Conservation (phyloP, 2,888 invertebrate species). For the Andrena flavipes region DNA sequence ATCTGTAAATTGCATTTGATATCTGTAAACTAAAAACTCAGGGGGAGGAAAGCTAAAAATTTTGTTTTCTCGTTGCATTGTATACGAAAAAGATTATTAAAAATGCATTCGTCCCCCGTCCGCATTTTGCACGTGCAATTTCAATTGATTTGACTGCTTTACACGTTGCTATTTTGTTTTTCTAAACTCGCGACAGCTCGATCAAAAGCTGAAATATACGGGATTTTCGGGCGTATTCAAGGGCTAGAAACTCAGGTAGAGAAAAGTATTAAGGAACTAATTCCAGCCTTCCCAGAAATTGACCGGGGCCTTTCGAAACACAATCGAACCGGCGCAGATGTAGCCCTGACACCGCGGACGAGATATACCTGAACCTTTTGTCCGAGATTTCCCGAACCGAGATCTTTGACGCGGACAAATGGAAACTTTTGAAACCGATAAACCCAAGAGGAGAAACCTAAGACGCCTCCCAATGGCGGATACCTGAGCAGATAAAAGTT, state of each 20-base stretch:
- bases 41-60: too few species aligned
- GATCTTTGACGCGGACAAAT: slow-evolving; percentile 41
- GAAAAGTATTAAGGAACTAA: slow-evolving; percentile 54
- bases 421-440: slow-evolving; percentile 42
- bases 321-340: slow-evolving; percentile 71
- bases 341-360: slow-evolving; percentile 31
- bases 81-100: too few species aligned
- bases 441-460: background rate
- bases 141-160: too few species aligned
- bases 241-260: slow-evolving; percentile 49
- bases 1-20: too few species aligned
- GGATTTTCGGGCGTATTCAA: slow-evolving; percentile 25
- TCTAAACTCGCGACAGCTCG: slow-evolving; percentile 5
- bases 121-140: too few species aligned
- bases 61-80: too few species aligned
- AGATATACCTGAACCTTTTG: slow-evolving; percentile 66
- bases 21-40: too few species aligned
- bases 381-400: slow-evolving; percentile 56
- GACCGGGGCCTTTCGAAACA: slow-evolving; percentile 58
- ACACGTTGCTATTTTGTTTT: too few species aligned
- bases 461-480: slow-evolving; percentile 13
- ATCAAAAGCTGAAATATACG: slow-evolving; percentile 34
- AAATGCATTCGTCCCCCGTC: too few species aligned
- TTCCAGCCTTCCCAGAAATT: slow-evolving; percentile 77
- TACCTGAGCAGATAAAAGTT: slow-evolving; percentile 21